Conservation (phyloP, 2,113 vertebrate genomes). For the Poeciliopsis retropinna region DNA sequence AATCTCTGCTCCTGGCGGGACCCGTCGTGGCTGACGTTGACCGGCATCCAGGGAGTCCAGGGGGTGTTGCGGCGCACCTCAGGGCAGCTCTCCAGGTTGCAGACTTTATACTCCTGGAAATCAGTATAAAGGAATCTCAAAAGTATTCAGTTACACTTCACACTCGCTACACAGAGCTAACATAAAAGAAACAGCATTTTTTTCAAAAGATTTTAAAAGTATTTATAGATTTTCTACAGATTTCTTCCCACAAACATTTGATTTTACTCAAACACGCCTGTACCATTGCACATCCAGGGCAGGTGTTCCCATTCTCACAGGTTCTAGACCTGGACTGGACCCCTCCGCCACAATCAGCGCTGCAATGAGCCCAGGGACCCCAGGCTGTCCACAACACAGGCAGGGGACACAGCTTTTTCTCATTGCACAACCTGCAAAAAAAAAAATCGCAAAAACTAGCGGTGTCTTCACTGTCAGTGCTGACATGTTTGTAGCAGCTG, state of each 20-base stretch:
- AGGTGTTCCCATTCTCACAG: conserved; percentile 91
- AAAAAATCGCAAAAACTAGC: conserved; percentile 12
- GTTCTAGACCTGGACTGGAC: conserved; percentile 89
- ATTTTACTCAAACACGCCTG: conserved; percentile 17
- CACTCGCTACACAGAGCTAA: background rate
- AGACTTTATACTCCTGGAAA: conserved; percentile 90
- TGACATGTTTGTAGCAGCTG: background rate
- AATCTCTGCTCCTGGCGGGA: conserved; percentile 94
- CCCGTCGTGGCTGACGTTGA: conserved; percentile 89
- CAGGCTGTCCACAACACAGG: conserved; percentile 90
- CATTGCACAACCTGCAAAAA: conserved; percentile 90
- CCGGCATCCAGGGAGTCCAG: conserved; percentile 95
- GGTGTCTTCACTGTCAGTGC: background rate
- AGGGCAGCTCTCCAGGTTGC: conserved; percentile 91
- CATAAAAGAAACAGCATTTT: background rate
- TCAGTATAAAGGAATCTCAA: background rate
- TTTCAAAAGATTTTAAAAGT: background rate
- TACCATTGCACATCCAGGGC: conserved; percentile 89
- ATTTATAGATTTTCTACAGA: background rate
- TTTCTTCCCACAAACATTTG: background rate
- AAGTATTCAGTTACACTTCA: background rate
- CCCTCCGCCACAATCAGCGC: conserved; percentile 90
- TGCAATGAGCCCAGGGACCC: conserved; percentile 93
- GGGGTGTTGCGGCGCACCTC: conserved; percentile 96
- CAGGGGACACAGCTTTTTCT: conserved; percentile 88